These are phyloP conservation scores for Drosophila equinoxialis DNA, from an alignment of 1,140 invertebrate genomes.

Conservation along the genomic window DNA sequence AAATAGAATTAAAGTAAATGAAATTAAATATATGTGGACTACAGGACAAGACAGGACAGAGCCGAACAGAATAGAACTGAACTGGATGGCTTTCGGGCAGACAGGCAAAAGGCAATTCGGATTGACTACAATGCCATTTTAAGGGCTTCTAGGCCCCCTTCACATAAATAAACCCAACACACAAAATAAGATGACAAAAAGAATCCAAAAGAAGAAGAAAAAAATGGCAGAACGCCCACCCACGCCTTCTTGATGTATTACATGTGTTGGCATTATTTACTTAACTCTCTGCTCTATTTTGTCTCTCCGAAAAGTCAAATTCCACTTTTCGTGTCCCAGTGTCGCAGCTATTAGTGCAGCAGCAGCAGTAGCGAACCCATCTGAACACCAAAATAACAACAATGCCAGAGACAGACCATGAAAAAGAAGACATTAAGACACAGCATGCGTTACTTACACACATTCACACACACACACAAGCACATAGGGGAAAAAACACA, in stretches of 20 bases:
- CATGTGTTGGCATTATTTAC: constrained; percentile 81
- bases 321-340: constrained; percentile 62
- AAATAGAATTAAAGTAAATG: constrained; percentile 66
- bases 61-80: neutral
- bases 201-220: neutral
- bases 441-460: constrained; percentile 68
- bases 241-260: constrained; percentile 66
- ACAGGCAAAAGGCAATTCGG: constrained; percentile 37
- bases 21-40: constrained; percentile 61
- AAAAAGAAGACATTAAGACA: constrained; percentile 76
- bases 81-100: neutral
- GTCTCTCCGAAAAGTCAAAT: constrained; percentile 76
- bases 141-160: constrained; percentile 38
- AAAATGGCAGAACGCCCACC: constrained; percentile 18
- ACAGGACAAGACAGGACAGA: constrained; percentile 2
- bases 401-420: constrained; percentile 42
- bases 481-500: neutral
- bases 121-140: constrained; percentile 49
- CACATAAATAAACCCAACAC: constrained; percentile 52
- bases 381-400: constrained; percentile 40
- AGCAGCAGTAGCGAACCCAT: constrained; percentile 24
- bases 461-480: constrained; percentile 29
- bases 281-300: constrained; percentile 79
- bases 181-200: constrained; percentile 12
- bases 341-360: constrained; percentile 73